phyloP scores from a whole-genome alignment of 2,888 invertebrate genomes.

The Ichneumoninae sp. region DNA sequence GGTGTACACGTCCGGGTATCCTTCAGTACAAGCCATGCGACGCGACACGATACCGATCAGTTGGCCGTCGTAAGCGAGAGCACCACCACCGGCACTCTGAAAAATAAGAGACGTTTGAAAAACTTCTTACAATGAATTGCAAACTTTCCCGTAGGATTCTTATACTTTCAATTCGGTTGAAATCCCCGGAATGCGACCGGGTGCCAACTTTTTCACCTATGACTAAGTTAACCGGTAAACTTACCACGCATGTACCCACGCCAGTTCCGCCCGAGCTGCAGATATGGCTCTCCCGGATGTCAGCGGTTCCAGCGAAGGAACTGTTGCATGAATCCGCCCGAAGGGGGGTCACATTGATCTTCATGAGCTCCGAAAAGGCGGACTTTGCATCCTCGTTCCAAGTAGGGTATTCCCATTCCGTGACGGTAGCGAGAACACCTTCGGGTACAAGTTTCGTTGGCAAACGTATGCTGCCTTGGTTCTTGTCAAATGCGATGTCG shows the following conservation, averaged over 20 bases:
- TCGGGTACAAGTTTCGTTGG: not conserved
- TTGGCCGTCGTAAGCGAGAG: constrained; percentile 49
- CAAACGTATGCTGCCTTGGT: not conserved
- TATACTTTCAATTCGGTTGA: not conserved
- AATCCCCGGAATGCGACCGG: not conserved
- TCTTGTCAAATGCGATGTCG: not conserved
- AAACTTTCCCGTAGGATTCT: not conserved
- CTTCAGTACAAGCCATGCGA: constrained; percentile 64
- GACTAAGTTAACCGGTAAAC: no score
- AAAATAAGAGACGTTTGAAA: not conserved
- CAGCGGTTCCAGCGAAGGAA: not conserved
- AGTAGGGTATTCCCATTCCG: not conserved
- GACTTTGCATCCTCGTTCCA: not conserved
- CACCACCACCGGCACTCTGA: constrained; percentile 66
- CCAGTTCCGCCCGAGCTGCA: not conserved
- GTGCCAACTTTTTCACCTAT: no score
- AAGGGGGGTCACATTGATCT: not conserved
- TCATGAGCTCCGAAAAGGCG: not conserved
- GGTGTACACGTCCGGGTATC: constrained; percentile 65
- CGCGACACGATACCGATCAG: constrained; percentile 69
- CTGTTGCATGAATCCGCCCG: not conserved
- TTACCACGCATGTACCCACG: not conserved
- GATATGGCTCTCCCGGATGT: not conserved
- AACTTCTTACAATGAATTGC: not conserved
- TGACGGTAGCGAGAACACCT: not conserved